These are phyloP conservation scores for Sipha flava DNA, from an alignment of 1,140 invertebrate genomes.

Conservation along the genomic window DNA sequence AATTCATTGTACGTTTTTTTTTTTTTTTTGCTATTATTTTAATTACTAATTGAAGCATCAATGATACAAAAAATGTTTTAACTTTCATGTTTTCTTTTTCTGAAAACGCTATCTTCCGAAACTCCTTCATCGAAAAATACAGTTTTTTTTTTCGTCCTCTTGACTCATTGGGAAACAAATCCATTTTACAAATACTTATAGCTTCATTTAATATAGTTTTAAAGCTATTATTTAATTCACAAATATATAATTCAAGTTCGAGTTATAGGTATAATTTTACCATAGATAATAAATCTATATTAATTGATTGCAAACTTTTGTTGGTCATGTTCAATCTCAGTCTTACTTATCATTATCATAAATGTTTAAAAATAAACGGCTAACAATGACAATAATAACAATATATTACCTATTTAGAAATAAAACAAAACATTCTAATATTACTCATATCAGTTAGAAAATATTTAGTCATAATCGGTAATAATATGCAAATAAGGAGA, in stretches of 20 bases:
- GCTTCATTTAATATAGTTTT: background rate
- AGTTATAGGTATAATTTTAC: background rate
- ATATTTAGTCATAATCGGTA: too few species aligned
- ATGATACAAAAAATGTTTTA: background rate
- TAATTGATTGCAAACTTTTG: conserved; percentile 31
- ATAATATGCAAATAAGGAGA: too few species aligned
- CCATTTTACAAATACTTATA: background rate
- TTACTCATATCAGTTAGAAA: too few species aligned
- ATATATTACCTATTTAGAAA: too few species aligned
- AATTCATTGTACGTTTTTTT: background rate
- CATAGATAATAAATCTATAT: background rate
- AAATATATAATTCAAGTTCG: background rate
- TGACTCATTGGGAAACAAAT: background rate
- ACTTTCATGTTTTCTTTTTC: background rate
- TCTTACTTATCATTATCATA: too few species aligned
- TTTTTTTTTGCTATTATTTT: background rate
- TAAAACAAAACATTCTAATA: too few species aligned
- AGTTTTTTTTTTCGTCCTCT: background rate
- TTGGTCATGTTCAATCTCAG: background rate
- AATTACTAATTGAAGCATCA: background rate
- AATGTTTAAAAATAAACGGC: too few species aligned
- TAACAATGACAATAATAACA: too few species aligned
- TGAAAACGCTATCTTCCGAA: background rate
- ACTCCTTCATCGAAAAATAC: background rate
- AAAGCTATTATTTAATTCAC: background rate